Base-by-base conservation (phyloP, 2,797 vertebrate species). In the Eidolon dupreanum region DNA sequence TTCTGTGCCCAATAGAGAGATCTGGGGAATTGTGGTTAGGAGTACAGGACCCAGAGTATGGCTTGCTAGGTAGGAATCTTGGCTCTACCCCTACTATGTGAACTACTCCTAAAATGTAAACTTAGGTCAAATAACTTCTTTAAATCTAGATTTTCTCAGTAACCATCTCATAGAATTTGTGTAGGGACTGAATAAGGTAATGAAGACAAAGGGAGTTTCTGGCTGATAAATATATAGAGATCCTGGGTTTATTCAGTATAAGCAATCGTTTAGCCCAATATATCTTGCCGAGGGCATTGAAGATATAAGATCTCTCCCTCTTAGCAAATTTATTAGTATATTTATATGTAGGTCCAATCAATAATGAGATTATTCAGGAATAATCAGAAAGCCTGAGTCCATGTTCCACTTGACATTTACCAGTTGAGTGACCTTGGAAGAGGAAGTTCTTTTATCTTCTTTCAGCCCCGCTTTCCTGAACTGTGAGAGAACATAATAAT, bases 1-100 rank as follows among this genome's bases (percentile, higher is more conserved):
- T 26, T 43, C 7, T 74, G n/a, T 43, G 7, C 5, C 7, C 26
- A 96, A 51, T 90, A 78, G 74, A 94, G 93, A 96, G 71, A 84
- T 0, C 13, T 93, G 8, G 53, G 7, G 46, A 20, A 33, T 63
- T 74, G 49, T 3, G 24, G 16, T 41, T 73, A 49, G 4, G 36
- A 51, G 8, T 22, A 13, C 2, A 51, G 38, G 33, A 41, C 33
- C 20, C 24, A 65, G 19, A 96, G 33, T 24, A 57, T 49, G 13
- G 12, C 88, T 46, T 84, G 33, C 33, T 11, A 33, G 16, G 24
- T 15, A 59, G 36, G 15, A 55, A 36, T 66, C 17, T 36, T 36
- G 7, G 0, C 13, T 66, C 4, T 19, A 43, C 8, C 53, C 20
- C 28, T 53, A 7, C 3, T 26, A 6, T 15, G 15, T 38, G 36